These are phyloP conservation scores for Troides helena DNA, from an alignment of 2,888 invertebrate species.

Conservation along the genomic window DNA sequence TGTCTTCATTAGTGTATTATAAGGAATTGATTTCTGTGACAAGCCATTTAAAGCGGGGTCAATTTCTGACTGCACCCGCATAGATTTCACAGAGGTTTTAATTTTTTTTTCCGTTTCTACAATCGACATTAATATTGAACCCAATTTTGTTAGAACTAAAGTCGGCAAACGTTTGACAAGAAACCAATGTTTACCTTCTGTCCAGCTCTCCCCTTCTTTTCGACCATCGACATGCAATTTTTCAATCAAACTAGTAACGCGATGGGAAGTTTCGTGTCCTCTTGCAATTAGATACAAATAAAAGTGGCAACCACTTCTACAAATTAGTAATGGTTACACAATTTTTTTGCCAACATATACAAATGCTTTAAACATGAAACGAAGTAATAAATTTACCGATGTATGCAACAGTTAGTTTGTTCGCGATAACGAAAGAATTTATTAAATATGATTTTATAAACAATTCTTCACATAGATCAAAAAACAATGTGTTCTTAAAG, in stretches of 20 bases:
- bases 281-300: constrained; percentile 37
- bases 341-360: background rate
- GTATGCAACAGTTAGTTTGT: background rate
- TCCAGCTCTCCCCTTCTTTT: constrained; percentile 53
- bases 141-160: constrained; percentile 39
- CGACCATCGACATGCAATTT: constrained; percentile 68
- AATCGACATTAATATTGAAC: constrained; percentile 39
- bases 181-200: constrained; percentile 31
- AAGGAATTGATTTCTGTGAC: constrained; percentile 37
- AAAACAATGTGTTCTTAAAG: background rate
- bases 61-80: constrained; percentile 60
- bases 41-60: constrained; percentile 45
- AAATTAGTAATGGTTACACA: constrained; percentile 25
- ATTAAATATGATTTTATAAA: background rate
- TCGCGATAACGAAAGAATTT: background rate
- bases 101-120: constrained; percentile 33
- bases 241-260: constrained; percentile 59
- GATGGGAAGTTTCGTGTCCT: constrained; percentile 39
- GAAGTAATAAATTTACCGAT: too few species aligned
- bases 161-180: constrained; percentile 34
- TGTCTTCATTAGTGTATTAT: constrained; percentile 4
- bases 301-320: constrained; percentile 11
- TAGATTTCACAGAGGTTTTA: constrained; percentile 40
- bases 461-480: background rate
- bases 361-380: background rate